Percentiles rank a stretch among this genome's conserved stretches.
Evolutionary conservation across 2,797 vertebrate species (phyloP).

Genomic region (Momotus momota): DNA sequence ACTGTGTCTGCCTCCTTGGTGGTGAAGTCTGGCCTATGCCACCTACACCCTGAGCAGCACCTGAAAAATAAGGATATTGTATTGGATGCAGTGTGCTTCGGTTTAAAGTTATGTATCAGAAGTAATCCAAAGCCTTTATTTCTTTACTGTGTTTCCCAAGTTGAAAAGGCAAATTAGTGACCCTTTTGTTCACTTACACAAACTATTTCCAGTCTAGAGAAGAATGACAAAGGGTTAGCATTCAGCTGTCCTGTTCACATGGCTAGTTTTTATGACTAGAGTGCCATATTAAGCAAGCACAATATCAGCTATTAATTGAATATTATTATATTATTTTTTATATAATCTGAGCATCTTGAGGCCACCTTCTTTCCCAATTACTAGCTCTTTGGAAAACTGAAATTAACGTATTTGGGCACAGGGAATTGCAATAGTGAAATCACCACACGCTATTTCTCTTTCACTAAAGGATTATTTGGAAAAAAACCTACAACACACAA

Average conservation of each 20-base stretch:
- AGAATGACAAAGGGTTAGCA: conserved; percentile 59
- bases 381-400: not conserved
- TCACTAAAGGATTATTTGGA: not conserved
- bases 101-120: conserved; percentile 8
- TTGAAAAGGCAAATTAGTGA: conserved; percentile 61
- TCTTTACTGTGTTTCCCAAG: conserved; percentile 22
- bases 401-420: not conserved
- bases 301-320: conserved; percentile 5
- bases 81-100: accelerated
- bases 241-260: conserved; percentile 58
- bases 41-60: not conserved
- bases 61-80: not conserved
- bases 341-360: not conserved
- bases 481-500: not conserved
- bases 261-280: conserved; percentile 32
- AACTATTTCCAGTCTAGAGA: conserved; percentile 69
- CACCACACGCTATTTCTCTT: not conserved
- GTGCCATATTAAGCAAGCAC: conserved; percentile 10
- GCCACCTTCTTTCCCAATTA: not conserved
- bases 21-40: not conserved
- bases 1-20: not conserved
- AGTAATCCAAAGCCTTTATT: conserved; percentile 3
- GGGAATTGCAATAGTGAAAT: not conserved
- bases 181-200: conserved; percentile 70
- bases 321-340: not conserved